Evolutionary conservation across 2,888 invertebrate genomes (phyloP), one percentile per base, ranked within the genome.

Genomic region (Chrysolina oricalcia): DNA sequence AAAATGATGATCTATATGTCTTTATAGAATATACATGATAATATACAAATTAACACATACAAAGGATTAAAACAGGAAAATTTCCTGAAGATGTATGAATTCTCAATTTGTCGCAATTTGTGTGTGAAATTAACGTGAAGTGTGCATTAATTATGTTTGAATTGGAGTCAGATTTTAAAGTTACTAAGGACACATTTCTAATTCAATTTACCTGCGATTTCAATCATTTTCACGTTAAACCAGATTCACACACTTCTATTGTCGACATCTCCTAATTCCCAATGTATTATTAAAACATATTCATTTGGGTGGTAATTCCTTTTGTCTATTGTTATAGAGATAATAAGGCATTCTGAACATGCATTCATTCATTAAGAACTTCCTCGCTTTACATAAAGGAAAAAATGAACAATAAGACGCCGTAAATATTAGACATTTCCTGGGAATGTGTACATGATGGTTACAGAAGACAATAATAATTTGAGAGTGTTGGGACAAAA

Each of bases 281-380:
- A 69, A 72, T 72, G 70, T 67, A 63, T 71, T 74, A 74, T 74
- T 74, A 67, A 74, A 67, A 73, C 64, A 70, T 74, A 74, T 72
- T 75, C 69, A 75, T 59, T 59, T 43, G 53, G 53, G 56, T 62
- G 62, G 48, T 64, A 72, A 13, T 41, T 72, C 66, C 73, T 70
- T 76, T 76, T 73, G 73, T 76, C 70, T 70, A 76, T 76, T 76
- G 76, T 76, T 76, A 53, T 15, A 41, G 50, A 73, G 71, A 76
- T 76, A 76, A 76, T 76, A 73, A 73, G 73, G 76, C 73, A 76
- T 76, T 76, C 73, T 76, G 70, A 70, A 67, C 70, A 73, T 73
- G 73, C 71, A 64, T 65, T 62, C 73, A 73, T 73, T 72, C 73
- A 73, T 73, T 73, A 73, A 48, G 70, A 62, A 76, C 76, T 73